Evolutionary conservation across 2,797 vertebrate species (phyloP), one percentile per base, ranked within the genome.

Genomic region (Varecia variegata): DNA sequence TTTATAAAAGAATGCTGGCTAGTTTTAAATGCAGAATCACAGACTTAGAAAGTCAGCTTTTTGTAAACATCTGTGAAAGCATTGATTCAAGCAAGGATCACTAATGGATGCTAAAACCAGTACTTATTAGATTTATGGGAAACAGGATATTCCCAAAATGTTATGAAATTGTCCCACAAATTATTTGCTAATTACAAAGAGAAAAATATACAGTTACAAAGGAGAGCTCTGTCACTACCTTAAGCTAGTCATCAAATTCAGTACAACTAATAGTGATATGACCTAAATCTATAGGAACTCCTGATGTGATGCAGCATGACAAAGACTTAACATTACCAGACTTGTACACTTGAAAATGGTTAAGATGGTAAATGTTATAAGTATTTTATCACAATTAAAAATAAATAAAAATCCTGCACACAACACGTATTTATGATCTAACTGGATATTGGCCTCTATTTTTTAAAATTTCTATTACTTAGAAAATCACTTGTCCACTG

Each of bases 361-460:
- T 50, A 88, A 76, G 58, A 62, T 87, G 40, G n/a, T 77, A 88
- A 54, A 45, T 74, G 20, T 79, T 71, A 25, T 43, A 21, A 81
- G 27, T 71, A 87, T 77, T 93, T 92, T 85, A 77, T 38, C 65
- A 95, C 35, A 74, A 12, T 83, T 94, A 43, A 90, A 91, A 58
- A 62, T 73, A 60, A 79, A 56, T 20, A 47, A 93, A 90, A 32
- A 88, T 67, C 89, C 80, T 90, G 32, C 8, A 83, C 27, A 91
- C 20, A 70, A 65, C 15, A 90, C 47, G 40, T 43, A 93, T 65
- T 96, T 91, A 80, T 93, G 60, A 76, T 50, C 76, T 82, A 77
- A 43, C 60, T 95, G 21, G 25, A 79, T 32, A 81, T 3, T 62
- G 45, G 74, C 32, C 2, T 92, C n/a, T 87, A 21, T 77, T 94